Evolutionary conservation across 2,113 vertebrate species (phyloP), one percentile per base, ranked within the genome.

Genomic region (Austrofundulus limnaeus): DNA sequence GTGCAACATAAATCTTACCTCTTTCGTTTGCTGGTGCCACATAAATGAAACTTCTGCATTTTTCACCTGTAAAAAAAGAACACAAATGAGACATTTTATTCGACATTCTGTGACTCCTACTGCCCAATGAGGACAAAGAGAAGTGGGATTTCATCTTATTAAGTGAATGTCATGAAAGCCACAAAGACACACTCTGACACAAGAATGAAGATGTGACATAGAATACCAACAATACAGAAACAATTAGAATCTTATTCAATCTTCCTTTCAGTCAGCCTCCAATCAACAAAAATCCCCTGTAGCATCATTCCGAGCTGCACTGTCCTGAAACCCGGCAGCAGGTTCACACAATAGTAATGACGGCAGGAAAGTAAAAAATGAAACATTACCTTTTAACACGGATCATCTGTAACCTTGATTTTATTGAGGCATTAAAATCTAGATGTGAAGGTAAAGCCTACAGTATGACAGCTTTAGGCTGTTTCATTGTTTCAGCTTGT

Each of bases 41-140:
- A 34, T 92, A 91, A 62, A 93, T 87, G 80, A 97, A 98, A 76
- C 92, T 95, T 80, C 94, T 91, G 69, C 96, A 97, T 25, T 85
- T 94, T 77, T 97, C 95, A 70, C 93, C 96, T 98, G 84, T 24
- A 87, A 92, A 10, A 34, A 34, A 61, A 78, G 7, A 88, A 42
- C 1, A 9, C 0, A 75, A 41, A 76, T 57, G 1, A 49, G 21
- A 71, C 16, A 49, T 41, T 42, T 50, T 34, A 70, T 2, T n/a
- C 49, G n/a, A 52, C 3, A 51, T 7, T 46, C 5, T 16, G 5
- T 50, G 23, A 52, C 20, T 31, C 14, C 3, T 2, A 31, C 28
- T 51, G 61, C 28, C 51, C 39, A 62, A 13, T 56, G 34, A 61
- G 15, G 25, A 28, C 25, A 28, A 28, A 54, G 31, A 7, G 59